Evolutionary conservation across 2,888 invertebrate genomes (phyloP).

Genomic region (Philaethria dido): DNA sequence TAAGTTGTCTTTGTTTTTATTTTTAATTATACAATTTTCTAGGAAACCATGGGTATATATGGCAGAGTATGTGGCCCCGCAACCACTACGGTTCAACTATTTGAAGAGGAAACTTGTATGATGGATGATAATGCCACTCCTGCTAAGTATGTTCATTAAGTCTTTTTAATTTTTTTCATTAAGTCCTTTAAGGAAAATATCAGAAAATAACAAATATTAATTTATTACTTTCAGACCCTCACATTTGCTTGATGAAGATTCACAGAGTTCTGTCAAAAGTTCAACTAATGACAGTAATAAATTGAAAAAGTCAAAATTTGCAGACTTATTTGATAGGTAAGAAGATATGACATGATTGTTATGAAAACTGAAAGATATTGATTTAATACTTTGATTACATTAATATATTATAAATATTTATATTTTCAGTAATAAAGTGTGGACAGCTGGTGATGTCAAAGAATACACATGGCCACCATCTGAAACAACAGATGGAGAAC

Average conservation of each 20-base stretch:
- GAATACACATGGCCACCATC: constrained; percentile 96
- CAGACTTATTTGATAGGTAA: constrained; percentile 79
- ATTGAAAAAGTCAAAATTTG: constrained; percentile 77
- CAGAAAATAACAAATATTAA: not conserved
- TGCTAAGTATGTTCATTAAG: constrained; percentile 65
- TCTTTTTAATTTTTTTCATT: not conserved
- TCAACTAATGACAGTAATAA: constrained; percentile 87
- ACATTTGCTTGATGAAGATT: constrained; percentile 88
- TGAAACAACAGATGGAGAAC: constrained; percentile 61
- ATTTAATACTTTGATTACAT: not conserved
- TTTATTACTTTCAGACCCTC: constrained; percentile 63
- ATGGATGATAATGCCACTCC: constrained; percentile 86
- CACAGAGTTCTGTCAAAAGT: constrained; percentile 92
- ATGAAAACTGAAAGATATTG: not conserved
- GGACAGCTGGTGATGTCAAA: constrained; percentile 94
- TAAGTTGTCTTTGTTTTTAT: not conserved
- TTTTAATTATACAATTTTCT: constrained; percentile 43
- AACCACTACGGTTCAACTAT: constrained; percentile 83
- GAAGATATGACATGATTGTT: constrained; percentile 18
- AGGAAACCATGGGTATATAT: constrained; percentile 80
- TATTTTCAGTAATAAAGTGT: constrained; percentile 79
- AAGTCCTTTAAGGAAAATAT: not conserved
- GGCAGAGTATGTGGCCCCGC: constrained; percentile 78
- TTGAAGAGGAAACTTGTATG: constrained; percentile 90
- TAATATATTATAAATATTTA: constrained; percentile 27